phyloP scores from a whole-genome alignment of 1,140 invertebrate species.

The Drosophila ironensis region DNA sequence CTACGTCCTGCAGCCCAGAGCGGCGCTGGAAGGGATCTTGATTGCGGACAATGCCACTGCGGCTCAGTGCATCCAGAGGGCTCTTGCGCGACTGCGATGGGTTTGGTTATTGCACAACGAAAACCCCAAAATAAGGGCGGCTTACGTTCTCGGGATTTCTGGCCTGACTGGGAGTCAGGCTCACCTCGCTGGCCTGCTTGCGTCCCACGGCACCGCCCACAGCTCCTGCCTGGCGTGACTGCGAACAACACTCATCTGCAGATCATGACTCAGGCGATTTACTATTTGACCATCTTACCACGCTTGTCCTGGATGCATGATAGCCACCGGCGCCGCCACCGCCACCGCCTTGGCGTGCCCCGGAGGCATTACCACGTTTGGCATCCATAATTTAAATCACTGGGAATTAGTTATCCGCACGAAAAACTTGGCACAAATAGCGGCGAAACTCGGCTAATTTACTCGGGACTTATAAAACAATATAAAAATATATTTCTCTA shows the following conservation, averaged over 20 bases:
- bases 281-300: conserved; percentile 50
- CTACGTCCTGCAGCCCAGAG: conserved; percentile 77
- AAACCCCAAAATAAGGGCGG: not conserved
- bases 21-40: conserved; percentile 63
- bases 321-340: too few relatives aligned
- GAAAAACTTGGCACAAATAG: conserved; percentile 36
- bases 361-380: conserved; percentile 48
- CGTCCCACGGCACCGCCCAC: conserved; percentile 10
- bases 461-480: conserved; percentile 29
- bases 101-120: not conserved
- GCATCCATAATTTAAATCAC: conserved; percentile 58
- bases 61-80: conserved; percentile 71
- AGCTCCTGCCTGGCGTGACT: conserved; percentile 45
- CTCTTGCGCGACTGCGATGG: conserved; percentile 56
- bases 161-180: conserved; percentile 70
- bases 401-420: conserved; percentile 42
- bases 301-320: conserved; percentile 58
- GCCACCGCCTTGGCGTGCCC: conserved; percentile 49
- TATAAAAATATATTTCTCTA: conserved; percentile 36
- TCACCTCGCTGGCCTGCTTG: conserved; percentile 64
- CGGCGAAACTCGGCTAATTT: conserved; percentile 15
- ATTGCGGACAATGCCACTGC: conserved; percentile 32
- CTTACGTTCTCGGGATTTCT: conserved; percentile 59
- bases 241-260: conserved; percentile 18
- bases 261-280: not conserved